Conservation (phyloP, 1,140 invertebrate species). For the Drosophila subobscura region DNA sequence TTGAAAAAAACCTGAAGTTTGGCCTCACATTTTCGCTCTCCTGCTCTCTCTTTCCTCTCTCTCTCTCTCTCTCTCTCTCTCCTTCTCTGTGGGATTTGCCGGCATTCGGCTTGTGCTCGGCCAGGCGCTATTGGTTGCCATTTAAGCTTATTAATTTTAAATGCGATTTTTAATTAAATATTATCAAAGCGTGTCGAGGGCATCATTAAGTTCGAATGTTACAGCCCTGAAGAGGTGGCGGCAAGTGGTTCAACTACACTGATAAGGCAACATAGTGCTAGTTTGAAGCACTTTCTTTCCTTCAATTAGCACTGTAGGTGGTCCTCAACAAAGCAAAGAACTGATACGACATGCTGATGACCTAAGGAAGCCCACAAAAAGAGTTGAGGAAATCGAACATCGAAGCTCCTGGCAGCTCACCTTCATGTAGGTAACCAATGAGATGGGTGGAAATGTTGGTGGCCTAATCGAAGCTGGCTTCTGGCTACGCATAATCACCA, state of each 20-base stretch:
- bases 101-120: conserved; percentile 53
- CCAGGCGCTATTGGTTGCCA: conserved; percentile 77
- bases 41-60: conserved; percentile 5
- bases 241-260: too few species aligned
- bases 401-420: conserved; percentile 12
- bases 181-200: conserved; percentile 72
- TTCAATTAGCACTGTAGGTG: conserved; percentile 49
- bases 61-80: background rate
- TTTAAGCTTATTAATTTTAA: conserved; percentile 82
- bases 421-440: conserved; percentile 78
- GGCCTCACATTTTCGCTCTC: conserved; percentile 16
- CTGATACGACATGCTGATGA: conserved; percentile 77
- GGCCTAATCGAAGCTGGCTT: conserved; percentile 69
- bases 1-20: conserved; percentile 68
- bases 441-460: conserved; percentile 76
- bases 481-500: conserved; percentile 71
- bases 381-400: background rate
- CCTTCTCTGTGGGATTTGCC: conserved; percentile 26
- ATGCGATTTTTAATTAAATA: conserved; percentile 81
- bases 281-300: too few species aligned
- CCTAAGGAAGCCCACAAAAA: conserved; percentile 19
- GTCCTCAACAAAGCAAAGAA: conserved; percentile 68
- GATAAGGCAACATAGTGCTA: too few species aligned
- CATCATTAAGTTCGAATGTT: conserved; percentile 51
- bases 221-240: background rate